phyloP scores from a whole-genome alignment of 2,113 vertebrate genomes.

The Centropus unirufus region DNA sequence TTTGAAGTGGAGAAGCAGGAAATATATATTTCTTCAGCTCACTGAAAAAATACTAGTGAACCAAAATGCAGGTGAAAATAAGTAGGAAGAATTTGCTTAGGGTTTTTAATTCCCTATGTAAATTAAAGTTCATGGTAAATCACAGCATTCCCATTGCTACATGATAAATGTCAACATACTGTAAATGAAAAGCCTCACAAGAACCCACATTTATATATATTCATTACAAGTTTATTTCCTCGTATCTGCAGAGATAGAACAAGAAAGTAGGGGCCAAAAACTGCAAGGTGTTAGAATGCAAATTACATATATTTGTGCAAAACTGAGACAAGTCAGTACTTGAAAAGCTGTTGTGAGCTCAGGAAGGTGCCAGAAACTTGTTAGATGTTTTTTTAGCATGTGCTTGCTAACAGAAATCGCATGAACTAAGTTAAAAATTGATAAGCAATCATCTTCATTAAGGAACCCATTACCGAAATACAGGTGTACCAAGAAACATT shows the following conservation, averaged over 20 bases:
- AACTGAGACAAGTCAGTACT: background rate
- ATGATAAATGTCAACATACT: background rate
- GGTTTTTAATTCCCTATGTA: background rate
- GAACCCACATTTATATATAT: background rate
- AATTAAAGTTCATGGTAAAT: background rate
- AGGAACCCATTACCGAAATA: background rate
- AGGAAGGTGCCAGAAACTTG: background rate
- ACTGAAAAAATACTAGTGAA: background rate
- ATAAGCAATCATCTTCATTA: background rate
- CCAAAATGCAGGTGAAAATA: background rate
- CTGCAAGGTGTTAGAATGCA: rapidly evolving
- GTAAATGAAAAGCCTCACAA: background rate
- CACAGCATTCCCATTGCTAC: rapidly evolving
- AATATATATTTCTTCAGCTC: background rate
- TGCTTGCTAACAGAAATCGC: background rate
- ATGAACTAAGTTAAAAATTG: background rate
- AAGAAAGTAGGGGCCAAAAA: background rate
- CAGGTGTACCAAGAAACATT: rapidly evolving
- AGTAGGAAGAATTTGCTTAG: background rate
- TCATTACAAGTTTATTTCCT: background rate
- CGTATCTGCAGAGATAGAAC: background rate
- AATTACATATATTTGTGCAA: background rate
- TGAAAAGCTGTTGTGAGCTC: background rate
- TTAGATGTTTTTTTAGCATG: background rate
- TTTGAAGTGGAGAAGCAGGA: background rate